Conservation (phyloP, 2,113 vertebrate genomes). For the Ciconia boyciana region DNA sequence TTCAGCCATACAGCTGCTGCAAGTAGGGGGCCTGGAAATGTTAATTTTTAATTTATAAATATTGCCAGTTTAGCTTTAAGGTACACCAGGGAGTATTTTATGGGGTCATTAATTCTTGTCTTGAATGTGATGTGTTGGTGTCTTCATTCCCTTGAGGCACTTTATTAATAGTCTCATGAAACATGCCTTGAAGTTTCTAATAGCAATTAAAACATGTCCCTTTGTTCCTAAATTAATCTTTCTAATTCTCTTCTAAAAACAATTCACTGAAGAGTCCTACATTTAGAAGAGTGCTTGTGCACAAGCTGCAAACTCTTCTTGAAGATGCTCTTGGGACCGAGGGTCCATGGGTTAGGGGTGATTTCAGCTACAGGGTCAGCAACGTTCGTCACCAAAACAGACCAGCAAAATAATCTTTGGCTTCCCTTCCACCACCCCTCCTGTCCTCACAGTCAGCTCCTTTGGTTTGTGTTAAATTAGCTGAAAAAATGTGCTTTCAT, state of each 20-base stretch:
- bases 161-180: neutral
- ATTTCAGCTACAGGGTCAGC: neutral
- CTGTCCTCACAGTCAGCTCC: fast-evolving
- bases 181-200: neutral
- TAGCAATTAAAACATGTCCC: neutral
- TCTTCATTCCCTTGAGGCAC: neutral
- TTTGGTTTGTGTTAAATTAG: no score
- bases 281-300: neutral
- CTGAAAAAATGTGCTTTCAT: fast-evolving
- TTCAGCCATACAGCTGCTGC: neutral
- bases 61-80: neutral
- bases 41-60: slow-evolving; percentile 10
- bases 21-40: slow-evolving; percentile 17
- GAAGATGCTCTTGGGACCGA: neutral
- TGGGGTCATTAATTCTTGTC: slow-evolving; percentile 1
- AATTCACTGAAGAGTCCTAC: neutral
- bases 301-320: neutral
- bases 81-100: slow-evolving; percentile 5
- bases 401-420: neutral
- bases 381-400: neutral
- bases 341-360: fast-evolving
- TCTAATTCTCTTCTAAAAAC: neutral
- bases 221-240: neutral
- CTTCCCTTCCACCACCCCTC: neutral
- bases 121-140: neutral